Evolutionary conservation across 2,888 invertebrate species (phyloP).

Genomic region (Junonia oenone): DNA sequence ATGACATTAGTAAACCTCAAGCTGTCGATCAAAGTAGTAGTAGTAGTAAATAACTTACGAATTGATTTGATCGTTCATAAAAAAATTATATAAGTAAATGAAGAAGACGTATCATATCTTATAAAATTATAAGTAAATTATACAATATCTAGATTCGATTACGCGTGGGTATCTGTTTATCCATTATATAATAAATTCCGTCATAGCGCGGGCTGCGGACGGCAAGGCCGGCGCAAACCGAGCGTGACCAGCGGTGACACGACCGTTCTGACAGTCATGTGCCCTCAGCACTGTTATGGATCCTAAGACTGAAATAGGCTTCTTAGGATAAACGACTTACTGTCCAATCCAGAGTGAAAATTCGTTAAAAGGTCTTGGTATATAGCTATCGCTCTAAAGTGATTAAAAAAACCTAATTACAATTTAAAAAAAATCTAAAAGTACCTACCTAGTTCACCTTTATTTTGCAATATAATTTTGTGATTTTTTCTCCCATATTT

Average conservation of each 20-base stretch:
- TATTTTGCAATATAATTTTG: no score
- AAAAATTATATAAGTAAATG: not conserved
- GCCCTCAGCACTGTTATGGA: not conserved
- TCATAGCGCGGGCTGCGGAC: conserved; percentile 27
- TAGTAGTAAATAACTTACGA: no score
- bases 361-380: no score
- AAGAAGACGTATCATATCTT: not conserved
- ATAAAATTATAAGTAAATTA: not conserved
- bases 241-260: conserved; percentile 34
- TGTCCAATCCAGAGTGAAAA: no score
- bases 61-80: not conserved
- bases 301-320: not conserved
- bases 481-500: no score
- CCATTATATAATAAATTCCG: conserved; percentile 35
- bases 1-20: not conserved
- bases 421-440: no score
- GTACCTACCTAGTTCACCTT: no score
- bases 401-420: no score
- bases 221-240: conserved; percentile 33
- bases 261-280: conserved; percentile 16
- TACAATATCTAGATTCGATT: conserved; percentile 16
- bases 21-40: no score
- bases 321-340: not conserved
- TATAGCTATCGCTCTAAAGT: no score
- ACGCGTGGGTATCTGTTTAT: conserved; percentile 22